These are phyloP conservation scores for Callospermophilus lateralis DNA, from an alignment of 2,113 vertebrate genomes.

Conservation along the genomic window DNA sequence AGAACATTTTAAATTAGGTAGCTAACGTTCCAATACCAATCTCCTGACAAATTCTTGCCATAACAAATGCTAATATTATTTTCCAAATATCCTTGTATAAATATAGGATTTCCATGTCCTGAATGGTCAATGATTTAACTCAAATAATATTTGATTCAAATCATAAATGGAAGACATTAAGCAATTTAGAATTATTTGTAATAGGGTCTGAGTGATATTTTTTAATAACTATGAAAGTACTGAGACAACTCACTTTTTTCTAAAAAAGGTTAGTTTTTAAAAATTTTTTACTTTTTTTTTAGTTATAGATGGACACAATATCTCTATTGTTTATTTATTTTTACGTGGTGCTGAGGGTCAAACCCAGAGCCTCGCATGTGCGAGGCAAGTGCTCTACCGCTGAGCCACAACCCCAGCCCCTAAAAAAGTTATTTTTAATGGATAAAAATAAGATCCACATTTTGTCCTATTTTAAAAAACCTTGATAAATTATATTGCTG, in stretches of 20 bases:
- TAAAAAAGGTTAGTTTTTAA: no score
- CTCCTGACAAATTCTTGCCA: not conserved
- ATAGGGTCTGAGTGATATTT: not conserved
- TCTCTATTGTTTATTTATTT: no score
- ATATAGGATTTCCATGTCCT: slow-evolving; percentile 7
- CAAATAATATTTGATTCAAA: slow-evolving; percentile 6
- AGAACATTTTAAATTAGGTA: slow-evolving; percentile 21
- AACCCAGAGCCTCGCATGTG: no score
- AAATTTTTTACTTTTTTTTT: no score
- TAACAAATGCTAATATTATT: not conserved
- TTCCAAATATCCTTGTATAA: slow-evolving; percentile 23
- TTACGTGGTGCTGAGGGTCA: no score
- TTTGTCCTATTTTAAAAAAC: not conserved
- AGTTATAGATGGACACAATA: no score
- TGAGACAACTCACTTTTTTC: not conserved
- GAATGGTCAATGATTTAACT: slow-evolving; percentile 28
- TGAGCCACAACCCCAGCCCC: no score
- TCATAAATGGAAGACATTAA: slow-evolving; percentile 35
- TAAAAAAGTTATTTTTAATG: slow-evolving; percentile 2
- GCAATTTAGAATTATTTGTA: slow-evolving; percentile 39
- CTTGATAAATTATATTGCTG: not conserved
- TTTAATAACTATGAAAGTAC: slow-evolving; percentile 10
- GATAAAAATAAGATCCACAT: not conserved
- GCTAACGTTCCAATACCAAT: not conserved
- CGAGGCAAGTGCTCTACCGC: no score